phyloP scores from a whole-genome alignment of 1,140 invertebrate species.

The Pogonognathellus flavescens region DNA sequence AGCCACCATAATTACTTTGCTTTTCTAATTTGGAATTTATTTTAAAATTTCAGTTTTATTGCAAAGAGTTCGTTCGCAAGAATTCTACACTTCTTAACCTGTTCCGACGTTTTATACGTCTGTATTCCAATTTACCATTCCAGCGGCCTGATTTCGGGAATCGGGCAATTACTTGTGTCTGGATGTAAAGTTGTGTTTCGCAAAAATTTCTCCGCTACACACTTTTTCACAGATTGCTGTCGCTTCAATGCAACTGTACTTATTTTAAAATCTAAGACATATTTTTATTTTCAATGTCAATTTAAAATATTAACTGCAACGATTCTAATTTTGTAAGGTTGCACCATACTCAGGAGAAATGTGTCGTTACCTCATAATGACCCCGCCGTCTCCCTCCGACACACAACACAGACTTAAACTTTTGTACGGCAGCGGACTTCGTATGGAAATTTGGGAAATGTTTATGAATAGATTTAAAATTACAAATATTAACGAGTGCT shows the following conservation, averaged over 20 bases:
- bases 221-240: slow-evolving; percentile 79
- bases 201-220: slow-evolving; percentile 76
- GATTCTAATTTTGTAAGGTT: slow-evolving; percentile 69
- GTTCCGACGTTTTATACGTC: slow-evolving; percentile 76
- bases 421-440: slow-evolving; percentile 78
- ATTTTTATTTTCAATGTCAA: neutral
- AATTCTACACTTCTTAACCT: slow-evolving; percentile 78
- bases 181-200: slow-evolving; percentile 73
- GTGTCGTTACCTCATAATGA: slow-evolving; percentile 77
- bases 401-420: slow-evolving; percentile 73
- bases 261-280: too few species aligned
- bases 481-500: slow-evolving; percentile 89
- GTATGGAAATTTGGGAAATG: slow-evolving; percentile 76
- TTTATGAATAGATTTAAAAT: slow-evolving; percentile 92
- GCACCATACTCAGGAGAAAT: slow-evolving; percentile 81
- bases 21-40: neutral
- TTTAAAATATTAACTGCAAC: neutral
- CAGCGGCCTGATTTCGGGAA: slow-evolving; percentile 70
- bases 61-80: neutral
- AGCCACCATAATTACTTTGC: too few species aligned
- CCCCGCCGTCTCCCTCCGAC: slow-evolving; percentile 73
- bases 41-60: neutral
- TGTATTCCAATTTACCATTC: slow-evolving; percentile 79
- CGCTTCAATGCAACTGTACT: slow-evolving; percentile 80
- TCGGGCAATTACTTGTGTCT: slow-evolving; percentile 65